Evolutionary conservation across 2,888 invertebrate genomes (phyloP).

Genomic region (Cantharis rustica): DNA sequence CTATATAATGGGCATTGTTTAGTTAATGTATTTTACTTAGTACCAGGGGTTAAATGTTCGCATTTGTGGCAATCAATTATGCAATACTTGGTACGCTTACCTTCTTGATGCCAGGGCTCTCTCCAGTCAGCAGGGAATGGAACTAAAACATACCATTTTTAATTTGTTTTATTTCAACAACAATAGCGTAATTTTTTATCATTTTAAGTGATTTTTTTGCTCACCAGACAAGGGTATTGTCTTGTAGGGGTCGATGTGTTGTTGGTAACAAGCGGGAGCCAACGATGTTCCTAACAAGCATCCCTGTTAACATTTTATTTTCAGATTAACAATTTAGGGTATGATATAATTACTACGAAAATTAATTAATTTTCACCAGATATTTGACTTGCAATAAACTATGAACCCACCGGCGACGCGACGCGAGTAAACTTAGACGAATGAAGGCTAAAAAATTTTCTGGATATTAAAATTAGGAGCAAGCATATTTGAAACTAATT

Average conservation of each 20-base stretch:
- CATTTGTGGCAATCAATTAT: slow-evolving; percentile 53
- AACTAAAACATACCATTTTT: slow-evolving; percentile 45
- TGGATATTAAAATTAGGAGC: not conserved
- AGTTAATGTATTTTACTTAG: slow-evolving; percentile 40
- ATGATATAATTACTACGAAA: not conserved
- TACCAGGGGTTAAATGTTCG: slow-evolving; percentile 50
- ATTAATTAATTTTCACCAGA: not conserved
- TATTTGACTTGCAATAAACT: not conserved
- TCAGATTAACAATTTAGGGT: not conserved
- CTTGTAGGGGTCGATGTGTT: slow-evolving; percentile 50
- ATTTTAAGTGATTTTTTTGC: slow-evolving; percentile 26
- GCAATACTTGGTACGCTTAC: slow-evolving; percentile 52
- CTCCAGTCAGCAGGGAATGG: slow-evolving; percentile 55
- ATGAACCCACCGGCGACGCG: not conserved
- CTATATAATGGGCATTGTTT: slow-evolving; percentile 21
- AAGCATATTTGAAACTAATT: too few species aligned
- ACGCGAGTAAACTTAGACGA: not conserved
- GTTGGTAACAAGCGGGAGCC: slow-evolving; percentile 44
- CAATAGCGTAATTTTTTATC: not conserved
- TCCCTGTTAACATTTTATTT: slow-evolving; percentile 35
- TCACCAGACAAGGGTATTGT: slow-evolving; percentile 45
- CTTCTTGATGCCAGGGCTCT: slow-evolving; percentile 57
- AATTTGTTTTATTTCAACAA: not conserved
- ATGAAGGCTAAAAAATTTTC: not conserved
- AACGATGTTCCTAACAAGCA: slow-evolving; percentile 41